Conservation (phyloP, 2,888 invertebrate species). For the Cerceris ruficornis region DNA sequence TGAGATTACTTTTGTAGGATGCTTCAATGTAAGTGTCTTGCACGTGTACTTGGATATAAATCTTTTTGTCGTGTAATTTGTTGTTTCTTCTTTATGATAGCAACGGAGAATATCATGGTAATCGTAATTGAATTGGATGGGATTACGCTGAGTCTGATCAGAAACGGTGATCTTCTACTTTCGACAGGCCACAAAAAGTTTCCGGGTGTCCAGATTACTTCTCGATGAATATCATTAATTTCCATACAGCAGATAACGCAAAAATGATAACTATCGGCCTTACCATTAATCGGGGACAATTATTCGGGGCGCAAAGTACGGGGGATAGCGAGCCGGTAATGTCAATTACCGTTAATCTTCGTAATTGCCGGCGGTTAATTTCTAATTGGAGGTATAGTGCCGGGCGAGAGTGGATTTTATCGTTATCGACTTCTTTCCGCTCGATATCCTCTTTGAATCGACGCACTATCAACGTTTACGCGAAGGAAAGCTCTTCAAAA, state of each 20-base stretch:
- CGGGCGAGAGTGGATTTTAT: conserved; percentile 49
- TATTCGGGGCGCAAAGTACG: conserved; percentile 56
- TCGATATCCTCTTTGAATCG: background rate
- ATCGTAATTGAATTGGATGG: no score
- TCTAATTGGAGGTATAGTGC: conserved; percentile 68
- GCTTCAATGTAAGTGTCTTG: background rate
- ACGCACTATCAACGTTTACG: background rate
- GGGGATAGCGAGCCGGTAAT: conserved; percentile 62
- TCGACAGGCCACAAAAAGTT: background rate
- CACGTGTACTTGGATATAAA: background rate
- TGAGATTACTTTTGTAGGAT: no score
- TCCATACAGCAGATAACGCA: background rate
- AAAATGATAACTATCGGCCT: conserved; percentile 24
- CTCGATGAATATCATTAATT: background rate
- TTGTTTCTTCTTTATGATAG: no score
- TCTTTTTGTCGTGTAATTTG: background rate
- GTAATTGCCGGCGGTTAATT: conserved; percentile 74
- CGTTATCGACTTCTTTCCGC: conserved; percentile 49
- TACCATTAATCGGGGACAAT: conserved; percentile 63
- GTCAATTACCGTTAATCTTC: conserved; percentile 74
- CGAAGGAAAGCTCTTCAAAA: no score
- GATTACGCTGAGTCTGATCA: no score
- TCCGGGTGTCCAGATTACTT: background rate
- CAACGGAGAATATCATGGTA: no score
- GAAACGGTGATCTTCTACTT: background rate